These are phyloP conservation scores for Australoheros facetus DNA, from an alignment of 2,797 vertebrate species.

Conservation along the genomic window DNA sequence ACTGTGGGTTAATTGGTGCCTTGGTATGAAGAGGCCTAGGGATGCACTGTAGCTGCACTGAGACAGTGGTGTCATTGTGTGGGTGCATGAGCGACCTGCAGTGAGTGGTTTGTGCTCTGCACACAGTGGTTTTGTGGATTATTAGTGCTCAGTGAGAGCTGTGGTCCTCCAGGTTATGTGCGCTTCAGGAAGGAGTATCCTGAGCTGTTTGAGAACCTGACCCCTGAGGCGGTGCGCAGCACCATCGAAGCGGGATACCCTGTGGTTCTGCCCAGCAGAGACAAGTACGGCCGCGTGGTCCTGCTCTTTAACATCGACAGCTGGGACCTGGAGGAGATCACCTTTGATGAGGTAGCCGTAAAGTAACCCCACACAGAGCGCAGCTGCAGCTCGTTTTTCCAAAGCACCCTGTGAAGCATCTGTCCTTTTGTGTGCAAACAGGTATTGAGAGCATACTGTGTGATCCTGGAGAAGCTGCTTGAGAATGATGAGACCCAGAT, in stretches of 20 bases:
- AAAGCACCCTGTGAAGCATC: not conserved
- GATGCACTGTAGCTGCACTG: not conserved
- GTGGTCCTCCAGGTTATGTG: conserved; percentile 85
- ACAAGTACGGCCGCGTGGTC: conserved; percentile 92
- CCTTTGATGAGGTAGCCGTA: conserved; percentile 92
- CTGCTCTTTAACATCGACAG: conserved; percentile 98
- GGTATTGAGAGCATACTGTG: conserved; percentile 95
- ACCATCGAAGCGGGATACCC: conserved; percentile 96
- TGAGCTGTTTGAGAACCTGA: conserved; percentile 92
- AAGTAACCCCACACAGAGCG: not conserved
- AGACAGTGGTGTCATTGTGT: conserved; percentile 59
- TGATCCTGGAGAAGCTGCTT: conserved; percentile 94
- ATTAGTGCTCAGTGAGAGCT: not conserved
- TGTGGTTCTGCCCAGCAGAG: conserved; percentile 89
- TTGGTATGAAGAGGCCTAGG: conserved; percentile 18
- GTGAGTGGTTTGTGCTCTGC: not conserved
- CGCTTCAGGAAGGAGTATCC: conserved; percentile 94
- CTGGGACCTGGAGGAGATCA: conserved; percentile 98
- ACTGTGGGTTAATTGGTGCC: conserved; percentile 64
- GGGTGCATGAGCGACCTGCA: conserved; percentile 16
- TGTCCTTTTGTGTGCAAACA: conserved; percentile 53
- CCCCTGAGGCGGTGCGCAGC: conserved; percentile 89
- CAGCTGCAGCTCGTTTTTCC: not conserved
- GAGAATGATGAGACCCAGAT: conserved; percentile 98
- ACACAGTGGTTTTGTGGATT: not conserved